phyloP scores from a whole-genome alignment of 1,140 invertebrate genomes.

The Andrena cerasifolii region DNA sequence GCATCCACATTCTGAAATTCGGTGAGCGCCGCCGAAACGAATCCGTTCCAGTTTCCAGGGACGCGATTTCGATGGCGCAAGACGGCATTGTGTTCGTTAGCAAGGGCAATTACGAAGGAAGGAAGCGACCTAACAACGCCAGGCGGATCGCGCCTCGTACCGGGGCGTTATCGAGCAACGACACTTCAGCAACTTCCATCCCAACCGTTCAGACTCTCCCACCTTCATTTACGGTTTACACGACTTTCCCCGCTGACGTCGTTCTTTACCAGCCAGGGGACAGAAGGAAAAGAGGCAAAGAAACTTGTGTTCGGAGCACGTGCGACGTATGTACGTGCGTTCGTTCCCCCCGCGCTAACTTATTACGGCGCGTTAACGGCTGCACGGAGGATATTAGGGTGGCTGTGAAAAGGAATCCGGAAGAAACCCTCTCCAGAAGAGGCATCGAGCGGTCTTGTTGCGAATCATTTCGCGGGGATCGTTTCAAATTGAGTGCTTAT shows the following conservation, averaged over 20 bases:
- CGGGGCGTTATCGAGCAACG: slow-evolving; percentile 10
- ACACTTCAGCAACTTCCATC: background rate
- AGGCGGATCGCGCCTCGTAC: background rate
- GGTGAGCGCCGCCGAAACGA: slow-evolving; percentile 20
- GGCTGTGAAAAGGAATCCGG: too few species aligned
- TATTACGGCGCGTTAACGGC: background rate
- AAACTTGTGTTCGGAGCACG: too few species aligned
- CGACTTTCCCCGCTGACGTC: too few species aligned
- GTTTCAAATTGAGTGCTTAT: too few species aligned
- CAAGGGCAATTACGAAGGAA: slow-evolving; percentile 41
- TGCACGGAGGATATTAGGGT: too few species aligned
- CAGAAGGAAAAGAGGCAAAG: background rate
- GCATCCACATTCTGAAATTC: slow-evolving; percentile 15
- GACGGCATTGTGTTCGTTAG: slow-evolving; percentile 38
- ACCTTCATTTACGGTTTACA: too few species aligned
- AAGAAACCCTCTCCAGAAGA: too few species aligned
- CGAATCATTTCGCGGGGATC: too few species aligned
- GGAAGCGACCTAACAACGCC: slow-evolving; percentile 34
- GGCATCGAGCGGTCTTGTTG: too few species aligned
- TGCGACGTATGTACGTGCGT: too few species aligned
- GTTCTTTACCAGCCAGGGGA: background rate
- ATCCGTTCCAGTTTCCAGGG: slow-evolving; percentile 43
- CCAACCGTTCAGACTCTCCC: background rate
- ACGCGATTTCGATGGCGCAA: slow-evolving; percentile 28
- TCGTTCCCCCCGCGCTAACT: too few species aligned